These are phyloP conservation scores for Picathartes gymnocephalus DNA, from an alignment of 2,113 vertebrate genomes.

Conservation along the genomic window DNA sequence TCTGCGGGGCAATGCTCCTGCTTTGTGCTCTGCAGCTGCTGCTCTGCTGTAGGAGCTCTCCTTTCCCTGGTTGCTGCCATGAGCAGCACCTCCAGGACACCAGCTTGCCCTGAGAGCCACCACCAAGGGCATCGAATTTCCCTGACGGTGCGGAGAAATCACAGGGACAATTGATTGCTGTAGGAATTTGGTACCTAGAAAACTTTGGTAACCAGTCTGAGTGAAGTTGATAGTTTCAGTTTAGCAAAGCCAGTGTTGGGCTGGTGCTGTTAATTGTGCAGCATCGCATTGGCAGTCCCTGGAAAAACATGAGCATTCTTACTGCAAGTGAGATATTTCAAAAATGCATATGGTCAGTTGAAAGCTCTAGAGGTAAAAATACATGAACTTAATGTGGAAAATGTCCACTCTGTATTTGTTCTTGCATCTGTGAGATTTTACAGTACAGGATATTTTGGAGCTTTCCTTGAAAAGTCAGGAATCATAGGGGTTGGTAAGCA, in stretches of 20 bases:
- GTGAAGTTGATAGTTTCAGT: not conserved
- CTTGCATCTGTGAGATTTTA: not conserved
- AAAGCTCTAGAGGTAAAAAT: not conserved
- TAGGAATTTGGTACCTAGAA: not conserved
- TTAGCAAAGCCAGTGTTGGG: not conserved
- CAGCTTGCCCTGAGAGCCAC: not conserved
- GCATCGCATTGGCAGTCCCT: not conserved
- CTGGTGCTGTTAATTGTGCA: not conserved
- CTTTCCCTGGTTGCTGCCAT: not conserved
- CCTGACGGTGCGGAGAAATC: not conserved
- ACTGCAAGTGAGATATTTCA: not conserved
- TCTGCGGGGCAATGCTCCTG: not conserved
- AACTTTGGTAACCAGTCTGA: not conserved
- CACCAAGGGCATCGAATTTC: fast-evolving
- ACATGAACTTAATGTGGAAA: not conserved
- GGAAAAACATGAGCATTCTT: not conserved
- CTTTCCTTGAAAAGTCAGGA: not conserved
- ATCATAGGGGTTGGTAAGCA: not conserved
- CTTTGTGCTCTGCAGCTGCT: not conserved
- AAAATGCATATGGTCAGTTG: not conserved
- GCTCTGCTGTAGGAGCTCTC: not conserved
- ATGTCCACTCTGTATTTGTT: not conserved
- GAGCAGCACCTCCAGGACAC: not conserved
- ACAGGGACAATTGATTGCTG: not conserved
- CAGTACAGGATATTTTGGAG: not conserved